Conservation (phyloP, 2,113 vertebrate species). For the Perca fluviatilis region DNA sequence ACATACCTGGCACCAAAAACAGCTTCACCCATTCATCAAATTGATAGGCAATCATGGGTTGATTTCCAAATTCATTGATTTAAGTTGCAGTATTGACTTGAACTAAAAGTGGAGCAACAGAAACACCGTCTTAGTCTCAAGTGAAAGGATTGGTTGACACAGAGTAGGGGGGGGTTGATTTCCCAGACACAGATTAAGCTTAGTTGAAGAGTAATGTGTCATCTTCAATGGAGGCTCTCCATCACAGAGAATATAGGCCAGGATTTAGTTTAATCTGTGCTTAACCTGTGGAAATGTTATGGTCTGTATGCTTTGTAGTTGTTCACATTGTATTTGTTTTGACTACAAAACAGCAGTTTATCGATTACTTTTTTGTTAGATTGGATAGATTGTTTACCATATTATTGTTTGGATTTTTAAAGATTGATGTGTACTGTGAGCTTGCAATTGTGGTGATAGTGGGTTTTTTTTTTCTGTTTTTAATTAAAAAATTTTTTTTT, state of each 20-base stretch:
- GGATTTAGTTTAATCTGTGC: slow-evolving; percentile 71
- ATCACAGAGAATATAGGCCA: slow-evolving; percentile 62
- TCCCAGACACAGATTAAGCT: slow-evolving; percentile 72
- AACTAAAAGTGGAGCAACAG: slow-evolving; percentile 32
- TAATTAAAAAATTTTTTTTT: too few species aligned
- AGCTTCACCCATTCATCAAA: neutral
- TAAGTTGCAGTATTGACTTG: neutral
- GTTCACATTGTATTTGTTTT: slow-evolving; percentile 21
- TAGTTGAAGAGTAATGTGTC: slow-evolving; percentile 62
- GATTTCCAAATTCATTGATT: slow-evolving; percentile 7
- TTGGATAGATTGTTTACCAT: neutral
- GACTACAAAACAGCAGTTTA: slow-evolving; percentile 6
- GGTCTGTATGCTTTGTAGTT: slow-evolving; percentile 33
- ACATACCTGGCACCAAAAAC: neutral
- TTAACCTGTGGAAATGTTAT: slow-evolving; percentile 58
- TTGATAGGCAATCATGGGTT: slow-evolving; percentile 6
- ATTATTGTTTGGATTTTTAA: slow-evolving; percentile 3
- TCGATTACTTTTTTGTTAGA: neutral
- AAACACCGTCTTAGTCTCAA: slow-evolving; percentile 15
- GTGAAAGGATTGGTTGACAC: slow-evolving; percentile 7
- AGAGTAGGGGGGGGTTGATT: slow-evolving; percentile 37
- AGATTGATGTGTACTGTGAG: neutral
- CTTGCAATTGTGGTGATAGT: slow-evolving; percentile 32
- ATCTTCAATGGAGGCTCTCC: slow-evolving; percentile 49
- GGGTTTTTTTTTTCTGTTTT: slow-evolving; percentile 47